Conservation (phyloP, 2,797 vertebrate species). For the Chromis chromis region DNA sequence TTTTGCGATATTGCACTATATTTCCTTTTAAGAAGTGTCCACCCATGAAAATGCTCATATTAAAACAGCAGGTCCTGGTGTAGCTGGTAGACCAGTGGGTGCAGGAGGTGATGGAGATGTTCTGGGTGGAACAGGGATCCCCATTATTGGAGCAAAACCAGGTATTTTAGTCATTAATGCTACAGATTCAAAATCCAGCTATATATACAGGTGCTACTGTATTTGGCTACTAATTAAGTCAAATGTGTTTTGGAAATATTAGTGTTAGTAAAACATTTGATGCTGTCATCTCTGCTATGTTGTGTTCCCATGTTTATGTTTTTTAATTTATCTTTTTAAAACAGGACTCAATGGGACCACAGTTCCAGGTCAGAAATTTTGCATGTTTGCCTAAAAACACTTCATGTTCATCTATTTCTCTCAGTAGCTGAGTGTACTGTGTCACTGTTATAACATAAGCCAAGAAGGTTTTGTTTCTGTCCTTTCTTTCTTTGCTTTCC, state of each 20-base stretch:
- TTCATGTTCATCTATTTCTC: constrained; percentile 21
- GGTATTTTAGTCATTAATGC: constrained; percentile 62
- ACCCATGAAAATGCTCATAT: neutral
- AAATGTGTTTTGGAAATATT: neutral
- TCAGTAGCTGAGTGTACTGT: neutral
- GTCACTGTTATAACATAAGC: neutral
- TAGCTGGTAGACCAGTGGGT: constrained; percentile 68
- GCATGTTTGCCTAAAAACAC: neutral
- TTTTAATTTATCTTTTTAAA: constrained; percentile 28
- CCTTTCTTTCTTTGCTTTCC: neutral
- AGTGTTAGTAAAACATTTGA: neutral
- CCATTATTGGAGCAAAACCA: constrained; percentile 79
- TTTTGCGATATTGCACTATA: neutral
- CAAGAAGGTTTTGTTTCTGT: neutral
- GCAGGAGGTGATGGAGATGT: constrained; percentile 62
- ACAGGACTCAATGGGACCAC: constrained; percentile 70
- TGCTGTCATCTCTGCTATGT: neutral
- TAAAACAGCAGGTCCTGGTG: constrained; percentile 65
- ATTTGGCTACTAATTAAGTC: too few species aligned
- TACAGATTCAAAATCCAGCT: neutral
- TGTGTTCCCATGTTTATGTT: neutral
- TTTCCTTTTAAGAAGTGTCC: neutral
- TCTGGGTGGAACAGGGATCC: constrained; percentile 81
- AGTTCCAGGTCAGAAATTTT: constrained; percentile 62
- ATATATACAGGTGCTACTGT: neutral